These are phyloP conservation scores for Diplodus puntazzo DNA, from an alignment of 2,797 vertebrate species.

Conservation along the genomic window DNA sequence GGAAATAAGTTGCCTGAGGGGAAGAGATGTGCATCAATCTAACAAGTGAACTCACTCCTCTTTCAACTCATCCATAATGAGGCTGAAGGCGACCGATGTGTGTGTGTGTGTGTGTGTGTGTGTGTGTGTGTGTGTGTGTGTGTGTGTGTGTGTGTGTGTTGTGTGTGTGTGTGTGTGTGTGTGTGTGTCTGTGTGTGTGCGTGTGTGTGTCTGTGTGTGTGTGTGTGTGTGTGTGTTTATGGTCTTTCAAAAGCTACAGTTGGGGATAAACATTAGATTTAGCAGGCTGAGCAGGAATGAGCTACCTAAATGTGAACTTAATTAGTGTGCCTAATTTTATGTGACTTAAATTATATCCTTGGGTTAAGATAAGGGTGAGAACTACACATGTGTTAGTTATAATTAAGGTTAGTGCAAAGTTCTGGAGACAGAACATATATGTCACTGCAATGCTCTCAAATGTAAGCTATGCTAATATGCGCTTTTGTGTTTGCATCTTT, in stretches of 20 bases:
- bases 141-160: no score
- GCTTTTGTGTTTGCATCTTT: neutral
- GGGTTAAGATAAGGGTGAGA: neutral
- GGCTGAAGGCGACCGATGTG: constrained; percentile 8
- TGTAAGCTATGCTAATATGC: neutral
- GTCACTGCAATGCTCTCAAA: neutral
- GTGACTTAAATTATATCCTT: neutral
- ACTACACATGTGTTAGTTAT: neutral
- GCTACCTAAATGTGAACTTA: constrained; percentile 1
- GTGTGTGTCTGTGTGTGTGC: no score
- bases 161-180: no score
- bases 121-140: constrained; percentile 9
- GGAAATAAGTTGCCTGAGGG: constrained; percentile 45
- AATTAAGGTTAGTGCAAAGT: neutral
- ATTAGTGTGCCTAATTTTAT: neutral
- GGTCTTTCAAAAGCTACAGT: neutral
- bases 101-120: neutral
- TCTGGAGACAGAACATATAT: neutral
- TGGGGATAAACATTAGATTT: constrained; percentile 3
- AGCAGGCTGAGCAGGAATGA: neutral
- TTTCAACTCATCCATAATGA: constrained; percentile 34
- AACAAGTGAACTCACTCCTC: constrained; percentile 53
- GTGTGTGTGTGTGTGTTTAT: neutral
- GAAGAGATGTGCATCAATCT: constrained; percentile 59
- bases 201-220: neutral